phyloP scores from a whole-genome alignment of 1,140 invertebrate species.

The Tribolium castaneum region DNA sequence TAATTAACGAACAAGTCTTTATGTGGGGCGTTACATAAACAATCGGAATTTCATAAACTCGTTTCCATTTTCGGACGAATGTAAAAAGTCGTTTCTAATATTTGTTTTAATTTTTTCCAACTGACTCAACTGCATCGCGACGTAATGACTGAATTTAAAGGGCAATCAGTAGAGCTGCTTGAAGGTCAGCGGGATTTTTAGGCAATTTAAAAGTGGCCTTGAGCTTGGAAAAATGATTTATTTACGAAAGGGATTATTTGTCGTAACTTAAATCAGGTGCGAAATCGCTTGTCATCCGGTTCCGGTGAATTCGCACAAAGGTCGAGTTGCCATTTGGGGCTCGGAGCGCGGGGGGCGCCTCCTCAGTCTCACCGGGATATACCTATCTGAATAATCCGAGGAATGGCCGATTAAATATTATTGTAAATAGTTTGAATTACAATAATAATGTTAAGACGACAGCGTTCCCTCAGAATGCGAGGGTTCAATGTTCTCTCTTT shows the following conservation, averaged over 20 bases:
- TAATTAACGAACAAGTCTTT: constrained; percentile 19
- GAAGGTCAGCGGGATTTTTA: constrained; percentile 38
- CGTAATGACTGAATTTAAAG: constrained; percentile 31
- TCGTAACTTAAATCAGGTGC: constrained; percentile 3
- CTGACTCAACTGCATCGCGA: constrained; percentile 8
- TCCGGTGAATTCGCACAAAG: background rate
- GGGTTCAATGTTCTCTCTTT: constrained; percentile 42
- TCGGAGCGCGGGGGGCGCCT: background rate
- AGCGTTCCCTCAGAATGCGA: constrained; percentile 35
- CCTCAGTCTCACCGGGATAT: background rate
- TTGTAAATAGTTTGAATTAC: constrained; percentile 33
- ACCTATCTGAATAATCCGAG: background rate
- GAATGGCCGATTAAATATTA: constrained; percentile 13
- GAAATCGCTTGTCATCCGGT: background rate
- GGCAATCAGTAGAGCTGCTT: constrained; percentile 7
- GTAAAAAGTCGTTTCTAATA: constrained; percentile 9
- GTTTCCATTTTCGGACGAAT: constrained; percentile 9
- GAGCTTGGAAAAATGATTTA: constrained; percentile 37
- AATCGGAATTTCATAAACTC: constrained; percentile 14
- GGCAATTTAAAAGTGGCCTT: constrained; percentile 39
- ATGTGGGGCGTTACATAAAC: constrained; percentile 23
- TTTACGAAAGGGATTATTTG: constrained; percentile 1
- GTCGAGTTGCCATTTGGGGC: background rate
- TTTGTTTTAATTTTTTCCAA: background rate
- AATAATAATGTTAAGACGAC: constrained; percentile 36